These are phyloP conservation scores for Amphiprion clarkii DNA, from an alignment of 2,797 vertebrate species.

Conservation along the genomic window DNA sequence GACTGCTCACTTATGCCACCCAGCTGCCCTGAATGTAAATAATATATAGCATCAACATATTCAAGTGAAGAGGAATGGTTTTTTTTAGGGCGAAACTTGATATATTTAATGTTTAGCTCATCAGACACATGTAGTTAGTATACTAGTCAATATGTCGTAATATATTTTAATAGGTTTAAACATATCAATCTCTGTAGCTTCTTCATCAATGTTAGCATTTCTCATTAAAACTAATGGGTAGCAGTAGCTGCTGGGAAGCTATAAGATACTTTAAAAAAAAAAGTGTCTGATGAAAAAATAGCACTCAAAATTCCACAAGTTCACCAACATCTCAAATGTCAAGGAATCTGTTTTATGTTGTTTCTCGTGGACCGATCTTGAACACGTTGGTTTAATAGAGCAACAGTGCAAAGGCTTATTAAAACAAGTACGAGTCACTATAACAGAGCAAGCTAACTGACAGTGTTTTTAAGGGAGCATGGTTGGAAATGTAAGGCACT, in stretches of 20 bases:
- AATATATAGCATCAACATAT: not conserved
- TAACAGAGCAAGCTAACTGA: constrained; percentile 62
- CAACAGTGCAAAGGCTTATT: constrained; percentile 66
- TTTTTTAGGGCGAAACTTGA: constrained; percentile 15
- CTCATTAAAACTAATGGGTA: constrained; percentile 2
- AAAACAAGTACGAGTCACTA: constrained; percentile 48
- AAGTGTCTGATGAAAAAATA: constrained; percentile 23
- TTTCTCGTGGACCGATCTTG: constrained; percentile 30
- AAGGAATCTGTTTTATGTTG: constrained; percentile 11
- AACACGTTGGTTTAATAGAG: constrained; percentile 24
- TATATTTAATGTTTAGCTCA: constrained; percentile 15
- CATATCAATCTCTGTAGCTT: not conserved
- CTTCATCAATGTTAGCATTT: constrained; percentile 3
- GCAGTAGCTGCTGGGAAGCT: not conserved
- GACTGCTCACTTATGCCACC: constrained; percentile 1
- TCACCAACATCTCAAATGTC: constrained; percentile 8
- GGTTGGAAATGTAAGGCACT: constrained; percentile 87
- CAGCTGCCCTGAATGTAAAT: constrained; percentile 29
- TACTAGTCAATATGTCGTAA: not conserved
- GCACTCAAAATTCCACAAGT: constrained; percentile 1
- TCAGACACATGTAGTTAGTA: constrained; percentile 25
- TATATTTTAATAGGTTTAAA: not conserved
- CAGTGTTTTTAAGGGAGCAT: constrained; percentile 71
- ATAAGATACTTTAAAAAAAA: constrained; percentile 7
- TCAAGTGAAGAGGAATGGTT: constrained; percentile 31